Evolutionary conservation across 2,888 invertebrate genomes (phyloP), one percentile per base, ranked within the genome.

Genomic region (Lepidocyrtoides sp.): DNA sequence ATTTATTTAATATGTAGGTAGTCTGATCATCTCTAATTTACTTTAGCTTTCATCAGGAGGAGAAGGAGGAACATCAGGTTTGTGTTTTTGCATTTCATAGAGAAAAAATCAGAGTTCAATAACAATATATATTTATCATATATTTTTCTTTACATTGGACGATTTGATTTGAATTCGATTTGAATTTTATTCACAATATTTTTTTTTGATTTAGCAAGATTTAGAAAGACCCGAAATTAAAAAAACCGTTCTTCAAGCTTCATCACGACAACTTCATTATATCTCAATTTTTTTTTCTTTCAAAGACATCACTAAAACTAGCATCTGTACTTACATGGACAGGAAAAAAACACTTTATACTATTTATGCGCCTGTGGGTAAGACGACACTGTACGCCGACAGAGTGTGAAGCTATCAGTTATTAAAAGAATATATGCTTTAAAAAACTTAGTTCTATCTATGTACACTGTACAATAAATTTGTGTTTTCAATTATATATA

Each of bases 171-270:
- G 81, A 88, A 88, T 82, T 81, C 81, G 81, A 88, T 48, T 69
- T 48, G 23, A 54, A 41, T 81, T 57, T 81, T 81, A 41, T 51
- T 66, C 69, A 48, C 51, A 66, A 20, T 51, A 60, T 79, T 10
- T 29, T 51, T 87, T 7, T 29, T 51, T 54, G 17, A n/a, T 75
- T 77, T 75, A 75, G 72, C 72, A 75, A 75, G 60, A 60, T 86
- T 36, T 60, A 89, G 89, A 89, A 89, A 89, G 89, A 89, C 89
- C 32, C 83, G 83, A 89, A 89, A 72, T 66, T 75, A 83, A 89
- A 77, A 77, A 51, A n/a, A 77, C 48, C 77, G 54, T 57, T 82
- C 12, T 82, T 48, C 2, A 41, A 77, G 51, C 29, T 77, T 26
- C 29, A 51, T 48, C 51, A 17, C 12, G n/a, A 66, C 60, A 20